Percentiles rank a stretch among this genome's conserved stretches.
phyloP scores from a whole-genome alignment of 2,888 invertebrate genomes.

The Osmoderma eremita region DNA sequence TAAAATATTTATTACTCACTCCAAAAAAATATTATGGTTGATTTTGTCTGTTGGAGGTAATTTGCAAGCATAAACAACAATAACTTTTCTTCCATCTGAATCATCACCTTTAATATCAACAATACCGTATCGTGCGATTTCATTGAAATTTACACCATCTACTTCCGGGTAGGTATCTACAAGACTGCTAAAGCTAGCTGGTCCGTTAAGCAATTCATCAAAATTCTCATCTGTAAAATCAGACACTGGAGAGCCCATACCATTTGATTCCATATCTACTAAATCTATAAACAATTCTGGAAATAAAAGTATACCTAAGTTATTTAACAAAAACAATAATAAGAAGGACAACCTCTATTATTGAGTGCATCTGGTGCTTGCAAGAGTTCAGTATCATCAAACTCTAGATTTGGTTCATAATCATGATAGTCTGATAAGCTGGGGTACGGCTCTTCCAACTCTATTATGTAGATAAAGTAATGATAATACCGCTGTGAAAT shows the following conservation, averaged over 20 bases:
- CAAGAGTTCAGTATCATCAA: constrained; percentile 92
- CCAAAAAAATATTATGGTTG: constrained; percentile 73
- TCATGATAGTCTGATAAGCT: constrained; percentile 92
- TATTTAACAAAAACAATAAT: constrained; percentile 4
- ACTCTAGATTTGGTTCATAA: constrained; percentile 94
- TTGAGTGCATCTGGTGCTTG: constrained; percentile 70
- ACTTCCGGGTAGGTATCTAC: constrained; percentile 65
- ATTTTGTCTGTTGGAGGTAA: constrained; percentile 65
- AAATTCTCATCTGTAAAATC: constrained; percentile 93
- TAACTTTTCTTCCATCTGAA: constrained; percentile 89
- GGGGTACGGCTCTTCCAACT: constrained; percentile 79
- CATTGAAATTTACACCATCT: constrained; percentile 66
- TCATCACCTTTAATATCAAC: constrained; percentile 88
- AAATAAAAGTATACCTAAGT: constrained; percentile 2
- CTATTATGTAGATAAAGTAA: constrained; percentile 32
- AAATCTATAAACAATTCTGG: constrained; percentile 55
- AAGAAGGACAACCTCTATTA: constrained; percentile 72
- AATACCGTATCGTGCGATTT: constrained; percentile 79
- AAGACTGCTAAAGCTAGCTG: constrained; percentile 60
- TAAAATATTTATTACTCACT: constrained; percentile 65
- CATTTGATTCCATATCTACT: constrained; percentile 60
- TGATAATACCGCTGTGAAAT: neutral
- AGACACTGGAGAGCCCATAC: constrained; percentile 76
- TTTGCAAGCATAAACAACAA: constrained; percentile 94
- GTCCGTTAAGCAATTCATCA: constrained; percentile 80